Conservation (phyloP, 2,797 vertebrate genomes). For the Myotis findleyi region DNA sequence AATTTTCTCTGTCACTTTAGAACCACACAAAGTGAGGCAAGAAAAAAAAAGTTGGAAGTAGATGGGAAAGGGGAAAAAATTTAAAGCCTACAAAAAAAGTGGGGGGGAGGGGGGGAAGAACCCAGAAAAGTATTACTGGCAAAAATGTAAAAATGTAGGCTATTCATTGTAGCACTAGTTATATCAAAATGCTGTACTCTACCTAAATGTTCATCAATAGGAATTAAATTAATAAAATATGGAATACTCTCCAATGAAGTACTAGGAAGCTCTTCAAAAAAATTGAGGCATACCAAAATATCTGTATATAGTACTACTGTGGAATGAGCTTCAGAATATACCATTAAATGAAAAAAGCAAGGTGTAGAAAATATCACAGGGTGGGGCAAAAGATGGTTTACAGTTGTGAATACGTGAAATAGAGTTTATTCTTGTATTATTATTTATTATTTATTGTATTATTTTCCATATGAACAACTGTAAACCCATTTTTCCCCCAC, state of each 20-base stretch:
- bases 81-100: neutral
- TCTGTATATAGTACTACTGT: neutral
- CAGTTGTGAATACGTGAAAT: neutral
- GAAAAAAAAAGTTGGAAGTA: neutral
- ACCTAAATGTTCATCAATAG: neutral
- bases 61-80: neutral
- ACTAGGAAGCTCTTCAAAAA: neutral
- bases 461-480: neutral
- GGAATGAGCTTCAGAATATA: constrained; percentile 19
- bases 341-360: neutral
- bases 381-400: neutral
- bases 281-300: neutral
- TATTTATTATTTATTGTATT: neutral
- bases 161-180: neutral
- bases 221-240: neutral
- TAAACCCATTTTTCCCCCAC: neutral
- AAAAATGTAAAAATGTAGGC: constrained; percentile 11
- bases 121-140: neutral
- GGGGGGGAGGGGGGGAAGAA: neutral
- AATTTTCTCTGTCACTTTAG: neutral
- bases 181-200: neutral
- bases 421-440: neutral
- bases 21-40: neutral
- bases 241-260: neutral
- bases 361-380: neutral